Conservation (phyloP, 2,113 vertebrate species). For the Eulemur rufifrons region DNA sequence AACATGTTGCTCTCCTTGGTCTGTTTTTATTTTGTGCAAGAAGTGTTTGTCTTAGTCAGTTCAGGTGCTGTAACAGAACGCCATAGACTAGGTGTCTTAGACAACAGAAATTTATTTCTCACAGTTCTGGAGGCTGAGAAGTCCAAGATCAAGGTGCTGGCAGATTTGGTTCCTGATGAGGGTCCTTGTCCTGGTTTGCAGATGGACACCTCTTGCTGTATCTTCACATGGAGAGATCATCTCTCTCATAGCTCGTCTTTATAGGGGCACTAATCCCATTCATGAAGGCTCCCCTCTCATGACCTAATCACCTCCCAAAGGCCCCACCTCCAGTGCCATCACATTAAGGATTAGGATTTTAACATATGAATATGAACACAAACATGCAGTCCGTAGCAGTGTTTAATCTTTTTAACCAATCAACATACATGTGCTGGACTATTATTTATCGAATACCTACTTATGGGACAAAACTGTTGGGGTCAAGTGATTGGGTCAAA, state of each 20-base stretch:
- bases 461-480: neutral
- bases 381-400: neutral
- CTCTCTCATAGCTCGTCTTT: neutral
- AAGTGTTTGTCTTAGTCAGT: neutral
- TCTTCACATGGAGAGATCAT: neutral
- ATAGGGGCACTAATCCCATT: neutral
- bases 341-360: neutral
- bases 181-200: neutral
- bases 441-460: neutral
- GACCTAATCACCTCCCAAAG: neutral
- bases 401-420: constrained; percentile 38
- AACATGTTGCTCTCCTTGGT: neutral
- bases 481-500: neutral
- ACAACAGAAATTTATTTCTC: neutral
- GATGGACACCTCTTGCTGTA: neutral
- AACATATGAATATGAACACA: neutral
- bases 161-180: neutral
- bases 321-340: neutral
- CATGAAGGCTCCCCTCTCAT: neutral
- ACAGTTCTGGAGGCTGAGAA: neutral
- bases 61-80: neutral
- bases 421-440: neutral
- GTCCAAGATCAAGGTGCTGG: neutral
- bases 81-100: neutral
- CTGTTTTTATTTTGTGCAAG: constrained; percentile 2